Percentiles rank a stretch among this genome's conserved stretches.
These are phyloP conservation scores for Holotrichia oblita DNA, from an alignment of 1,140 invertebrate genomes.

Conservation along the genomic window DNA sequence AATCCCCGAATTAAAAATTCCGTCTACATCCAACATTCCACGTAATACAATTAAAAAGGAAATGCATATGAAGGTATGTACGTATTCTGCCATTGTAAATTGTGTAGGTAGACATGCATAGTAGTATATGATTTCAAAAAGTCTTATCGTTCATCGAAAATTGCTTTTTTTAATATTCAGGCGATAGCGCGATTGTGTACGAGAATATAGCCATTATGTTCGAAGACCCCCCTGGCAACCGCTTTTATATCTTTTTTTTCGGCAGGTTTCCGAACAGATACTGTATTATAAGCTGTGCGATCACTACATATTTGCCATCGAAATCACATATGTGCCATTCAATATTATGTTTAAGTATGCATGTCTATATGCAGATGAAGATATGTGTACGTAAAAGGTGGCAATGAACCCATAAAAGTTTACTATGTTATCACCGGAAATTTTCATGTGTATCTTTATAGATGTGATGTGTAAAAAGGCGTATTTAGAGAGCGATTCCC, in stretches of 20 bases:
- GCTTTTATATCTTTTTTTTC: background rate
- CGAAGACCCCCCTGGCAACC: background rate
- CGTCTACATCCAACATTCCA: slow-evolving; percentile 7
- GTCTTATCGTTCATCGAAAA: background rate
- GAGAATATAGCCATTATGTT: background rate
- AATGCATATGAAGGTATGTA: background rate
- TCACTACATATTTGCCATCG: background rate
- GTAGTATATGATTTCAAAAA: background rate
- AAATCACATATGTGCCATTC: background rate
- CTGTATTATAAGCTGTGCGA: background rate
- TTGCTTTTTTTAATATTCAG: background rate
- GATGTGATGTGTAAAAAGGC: background rate
- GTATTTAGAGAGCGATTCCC: background rate
- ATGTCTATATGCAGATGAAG: background rate
- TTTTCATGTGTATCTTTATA: background rate
- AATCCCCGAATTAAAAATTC: slow-evolving; percentile 17
- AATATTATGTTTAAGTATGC: background rate
- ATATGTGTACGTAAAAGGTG: slow-evolving; percentile 5
- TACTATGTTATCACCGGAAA: background rate
- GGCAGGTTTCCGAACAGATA: background rate
- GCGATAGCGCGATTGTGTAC: background rate
- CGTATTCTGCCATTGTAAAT: background rate
- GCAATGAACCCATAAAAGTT: background rate
- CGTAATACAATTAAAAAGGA: slow-evolving; percentile 21
- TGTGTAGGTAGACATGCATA: background rate